Percentiles rank a stretch among this genome's conserved stretches.
Conservation (phyloP, 1,140 invertebrate genomes). For the Elymnias hypermnestra region DNA sequence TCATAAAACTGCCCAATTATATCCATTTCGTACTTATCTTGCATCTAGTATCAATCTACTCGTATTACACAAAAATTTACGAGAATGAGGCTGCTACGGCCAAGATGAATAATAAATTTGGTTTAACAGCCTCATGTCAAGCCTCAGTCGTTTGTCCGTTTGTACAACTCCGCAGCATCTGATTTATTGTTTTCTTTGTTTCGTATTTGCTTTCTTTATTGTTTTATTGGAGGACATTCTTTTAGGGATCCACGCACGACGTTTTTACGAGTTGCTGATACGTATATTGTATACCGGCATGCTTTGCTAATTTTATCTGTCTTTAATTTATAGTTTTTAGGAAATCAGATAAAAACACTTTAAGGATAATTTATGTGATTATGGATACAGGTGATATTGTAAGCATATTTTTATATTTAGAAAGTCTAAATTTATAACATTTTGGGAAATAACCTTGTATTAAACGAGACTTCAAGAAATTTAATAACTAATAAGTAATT, state of each 20-base stretch:
- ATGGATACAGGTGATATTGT: background rate
- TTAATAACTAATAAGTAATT: too few relatives aligned
- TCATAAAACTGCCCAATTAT: constrained; percentile 55
- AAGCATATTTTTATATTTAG: too few relatives aligned
- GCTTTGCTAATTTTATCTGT: constrained; percentile 21
- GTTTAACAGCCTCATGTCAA: constrained; percentile 49
- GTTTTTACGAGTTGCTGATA: constrained; percentile 24
- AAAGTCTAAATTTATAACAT: too few relatives aligned
- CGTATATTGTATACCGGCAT: constrained; percentile 25
- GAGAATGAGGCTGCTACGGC: constrained; percentile 46
- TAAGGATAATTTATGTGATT: background rate
- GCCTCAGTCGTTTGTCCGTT: constrained; percentile 28
- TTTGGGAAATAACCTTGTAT: too few relatives aligned
- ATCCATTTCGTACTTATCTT: constrained; percentile 44
- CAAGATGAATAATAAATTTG: constrained; percentile 65
- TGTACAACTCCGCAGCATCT: constrained; percentile 41
- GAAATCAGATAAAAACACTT: constrained; percentile 9
- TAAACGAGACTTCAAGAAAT: too few relatives aligned
- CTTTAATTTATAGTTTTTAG: background rate
- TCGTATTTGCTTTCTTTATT: constrained; percentile 37
- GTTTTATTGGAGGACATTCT: constrained; percentile 30
- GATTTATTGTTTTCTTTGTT: constrained; percentile 56
- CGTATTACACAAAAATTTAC: constrained; percentile 64
- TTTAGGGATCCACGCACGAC: constrained; percentile 8
- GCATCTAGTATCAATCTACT: constrained; percentile 56